phyloP scores from a whole-genome alignment of 2,113 vertebrate genomes.

The Perognathus longimembris region DNA sequence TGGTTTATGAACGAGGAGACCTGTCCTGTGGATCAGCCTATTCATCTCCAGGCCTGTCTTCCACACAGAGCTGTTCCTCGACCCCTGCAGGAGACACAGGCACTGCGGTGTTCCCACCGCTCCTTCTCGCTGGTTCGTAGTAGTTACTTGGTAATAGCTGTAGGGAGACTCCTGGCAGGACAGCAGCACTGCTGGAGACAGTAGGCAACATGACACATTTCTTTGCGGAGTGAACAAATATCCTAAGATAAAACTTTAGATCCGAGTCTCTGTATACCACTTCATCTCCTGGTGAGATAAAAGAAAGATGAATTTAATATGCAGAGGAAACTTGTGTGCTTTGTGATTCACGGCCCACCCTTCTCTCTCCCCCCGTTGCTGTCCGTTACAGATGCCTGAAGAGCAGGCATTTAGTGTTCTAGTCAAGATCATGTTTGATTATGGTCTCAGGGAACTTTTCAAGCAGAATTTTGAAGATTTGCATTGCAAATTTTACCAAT shows the following conservation, averaged over 20 bases:
- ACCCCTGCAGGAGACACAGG: too few relatives aligned
- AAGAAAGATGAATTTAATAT: not conserved
- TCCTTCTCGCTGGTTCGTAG: not conserved
- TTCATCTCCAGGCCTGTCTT: not conserved
- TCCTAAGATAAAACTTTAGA: not conserved
- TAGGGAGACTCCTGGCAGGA: not conserved
- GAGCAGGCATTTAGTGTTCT: conserved; percentile 99
- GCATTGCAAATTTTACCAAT: conserved; percentile 99
- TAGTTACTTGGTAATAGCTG: not conserved
- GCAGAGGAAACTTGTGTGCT: not conserved
- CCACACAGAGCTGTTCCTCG: not conserved
- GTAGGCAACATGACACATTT: not conserved
- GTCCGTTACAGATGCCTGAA: conserved; percentile 95
- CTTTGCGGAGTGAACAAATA: not conserved
- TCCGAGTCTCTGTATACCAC: not conserved
- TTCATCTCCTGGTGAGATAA: conserved; percentile 23
- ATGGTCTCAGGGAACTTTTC: conserved; percentile 99
- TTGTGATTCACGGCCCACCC: not conserved
- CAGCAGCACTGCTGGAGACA: conserved; percentile 1
- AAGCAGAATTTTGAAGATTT: conserved; percentile 99
- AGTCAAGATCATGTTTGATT: conserved; percentile 99
- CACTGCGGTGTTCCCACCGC: not conserved
- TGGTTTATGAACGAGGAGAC: not conserved
- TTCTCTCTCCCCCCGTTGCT: not conserved
- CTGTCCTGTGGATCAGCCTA: not conserved